phyloP scores from a whole-genome alignment of 2,113 vertebrate species.

The Cepphus grylle region DNA sequence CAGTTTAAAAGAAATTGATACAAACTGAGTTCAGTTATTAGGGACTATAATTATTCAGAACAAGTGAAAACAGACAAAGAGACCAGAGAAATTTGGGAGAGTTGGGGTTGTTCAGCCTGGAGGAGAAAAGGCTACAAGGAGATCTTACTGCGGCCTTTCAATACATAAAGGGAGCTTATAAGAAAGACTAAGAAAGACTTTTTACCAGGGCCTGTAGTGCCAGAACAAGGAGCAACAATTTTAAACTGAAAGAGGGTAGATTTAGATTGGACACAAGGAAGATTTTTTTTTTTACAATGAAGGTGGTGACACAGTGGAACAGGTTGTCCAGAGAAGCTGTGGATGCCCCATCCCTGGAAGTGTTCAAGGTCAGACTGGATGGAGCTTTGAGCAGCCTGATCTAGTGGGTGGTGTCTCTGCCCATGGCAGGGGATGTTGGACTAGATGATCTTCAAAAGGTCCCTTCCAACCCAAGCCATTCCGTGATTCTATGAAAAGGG shows the following conservation, averaged over 20 bases:
- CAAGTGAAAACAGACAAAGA: background rate
- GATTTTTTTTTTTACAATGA: background rate
- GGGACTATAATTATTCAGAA: background rate
- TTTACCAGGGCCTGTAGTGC: background rate
- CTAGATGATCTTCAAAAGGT: background rate
- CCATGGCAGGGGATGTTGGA: accelerated
- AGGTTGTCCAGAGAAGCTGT: background rate
- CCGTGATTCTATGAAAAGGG: background rate
- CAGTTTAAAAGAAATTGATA: background rate
- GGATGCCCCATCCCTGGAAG: background rate
- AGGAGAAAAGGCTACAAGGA: background rate
- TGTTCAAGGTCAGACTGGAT: background rate
- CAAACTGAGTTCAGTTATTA: background rate
- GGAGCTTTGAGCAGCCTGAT: accelerated
- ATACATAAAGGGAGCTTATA: background rate
- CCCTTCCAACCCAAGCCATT: background rate
- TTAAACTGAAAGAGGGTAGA: background rate
- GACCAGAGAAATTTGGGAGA: background rate
- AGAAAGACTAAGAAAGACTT: background rate
- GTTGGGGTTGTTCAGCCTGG: background rate
- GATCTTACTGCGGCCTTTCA: background rate
- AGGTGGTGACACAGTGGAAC: background rate
- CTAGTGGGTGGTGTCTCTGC: background rate
- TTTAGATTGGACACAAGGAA: background rate
- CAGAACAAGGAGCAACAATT: background rate